Evolutionary conservation across 2,888 invertebrate species (phyloP), one percentile per base, ranked within the genome.

Genomic region (Oscheius onirici): DNA sequence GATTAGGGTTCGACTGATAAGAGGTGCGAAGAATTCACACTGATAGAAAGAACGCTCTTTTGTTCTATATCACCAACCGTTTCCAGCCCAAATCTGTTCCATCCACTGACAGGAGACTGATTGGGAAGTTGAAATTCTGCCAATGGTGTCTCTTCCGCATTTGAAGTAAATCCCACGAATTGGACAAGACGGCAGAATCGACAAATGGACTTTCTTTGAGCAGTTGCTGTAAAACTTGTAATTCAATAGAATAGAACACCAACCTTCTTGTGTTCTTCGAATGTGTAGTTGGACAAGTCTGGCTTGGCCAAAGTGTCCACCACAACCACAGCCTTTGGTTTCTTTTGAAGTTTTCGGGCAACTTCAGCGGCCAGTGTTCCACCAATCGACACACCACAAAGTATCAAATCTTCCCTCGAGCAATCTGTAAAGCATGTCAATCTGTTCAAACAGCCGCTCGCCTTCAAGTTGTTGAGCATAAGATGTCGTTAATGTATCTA

Each of bases 1-100:
- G 34, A 34, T 34, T 34, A 34, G 34, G 34, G 34, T 3, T 34
- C 8, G 34, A 6, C 8, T 34, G 34, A 34, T 34, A 34, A 34
- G 34, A 34, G 34, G 34, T 34, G 34, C 0, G 34, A 34, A 34
- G 34, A 34, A 34, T 34, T 34, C 34, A 34, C 34, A 34, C 34
- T 8, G 34, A 34, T n/a, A 8, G 34, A 8, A 34, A 34, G 34
- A 34, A 34, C 0, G 8, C 8, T 8, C 34, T 34, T 34, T 34
- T 26, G 26, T 58, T 26, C 17, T 17, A 40, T n/a, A 34, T 11
- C 20, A 28, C 65, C n/a, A n/a, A 74, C 74, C 58, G 68, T 46
- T 55, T 51, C 80, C 80, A 80, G 65, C 78, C 75, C 44, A 80
- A 66, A 76, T 77, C 77, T 10, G 70, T 71, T 52, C 78, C 78